Evolutionary conservation across 1,140 invertebrate species (phyloP), one percentile per base, ranked within the genome.

Genomic region (Sitophilus oryzae): DNA sequence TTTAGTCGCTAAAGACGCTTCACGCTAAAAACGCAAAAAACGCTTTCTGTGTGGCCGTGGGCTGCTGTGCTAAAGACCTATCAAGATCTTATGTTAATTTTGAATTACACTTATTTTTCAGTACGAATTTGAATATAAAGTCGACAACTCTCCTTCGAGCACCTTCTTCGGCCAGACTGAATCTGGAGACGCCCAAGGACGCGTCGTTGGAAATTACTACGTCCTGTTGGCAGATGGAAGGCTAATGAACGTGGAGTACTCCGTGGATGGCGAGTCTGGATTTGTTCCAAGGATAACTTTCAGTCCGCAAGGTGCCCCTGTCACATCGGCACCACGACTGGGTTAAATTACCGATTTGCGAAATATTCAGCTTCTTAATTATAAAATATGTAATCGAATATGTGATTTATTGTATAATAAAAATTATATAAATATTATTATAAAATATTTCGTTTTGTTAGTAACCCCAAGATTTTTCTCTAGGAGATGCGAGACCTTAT

Each of bases 81-180:
- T n/a, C n/a, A n/a, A n/a, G n/a, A n/a, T n/a, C n/a, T n/a, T n/a
- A n/a, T n/a, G n/a, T n/a, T n/a, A n/a, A n/a, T n/a, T n/a, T n/a
- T n/a, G n/a, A n/a, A n/a, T n/a, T n/a, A n/a, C n/a, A 14, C 18
- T 60, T 63, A n/a, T 48, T 58, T 76, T 71, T 15, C 73, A 84
- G 82, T 85, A 84, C 58, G 77, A 83, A 66, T 86, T 81, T 69
- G 77, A 83, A 69, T 86, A 83, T 62, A 81, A 82, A 67, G 82
- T 85, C n/a, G 82, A 84, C 66, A 82, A 85, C 66, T 76, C 77
- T 52, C 76, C 80, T 56, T 80, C 80, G 47, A 72, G 77, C 48
- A 74, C 80, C 15, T 82, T 79, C 70, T 84, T 81, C 65, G 82
- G 82, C 10, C 77, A 82, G 41, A 79, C 80, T 47, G 83, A 85